Evolutionary conservation across 2,113 vertebrate genomes (phyloP).

Genomic region (Oxygymnocypris stewartii): DNA sequence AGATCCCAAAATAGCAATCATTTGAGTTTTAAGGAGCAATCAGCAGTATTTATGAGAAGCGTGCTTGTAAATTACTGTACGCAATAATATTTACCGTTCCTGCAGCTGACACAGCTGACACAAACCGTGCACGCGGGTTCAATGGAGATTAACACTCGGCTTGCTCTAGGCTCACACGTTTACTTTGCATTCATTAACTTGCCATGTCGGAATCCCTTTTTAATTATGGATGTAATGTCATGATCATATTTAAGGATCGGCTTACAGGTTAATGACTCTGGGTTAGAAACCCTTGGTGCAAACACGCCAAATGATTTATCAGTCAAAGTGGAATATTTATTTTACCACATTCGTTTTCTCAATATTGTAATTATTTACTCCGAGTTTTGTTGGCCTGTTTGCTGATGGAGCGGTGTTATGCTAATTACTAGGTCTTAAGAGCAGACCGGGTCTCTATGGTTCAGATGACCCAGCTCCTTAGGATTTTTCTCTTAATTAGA

Average conservation of each 20-base stretch:
- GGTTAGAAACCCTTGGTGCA: slow-evolving; percentile 35
- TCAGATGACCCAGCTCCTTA: slow-evolving; percentile 46
- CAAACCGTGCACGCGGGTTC: slow-evolving; percentile 1
- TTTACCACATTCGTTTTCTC: slow-evolving; percentile 22
- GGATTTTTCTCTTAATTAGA: slow-evolving; percentile 65
- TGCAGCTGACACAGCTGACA: slow-evolving; percentile 2
- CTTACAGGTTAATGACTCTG: slow-evolving; percentile 47
- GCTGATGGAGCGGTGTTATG: slow-evolving; percentile 57
- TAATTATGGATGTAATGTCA: slow-evolving; percentile 53
- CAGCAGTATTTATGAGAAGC: too few species aligned
- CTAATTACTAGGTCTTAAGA: slow-evolving; percentile 62
- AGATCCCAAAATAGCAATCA: background rate
- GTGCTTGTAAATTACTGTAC: background rate
- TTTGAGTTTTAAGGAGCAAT: too few species aligned
- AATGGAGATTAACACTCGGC: slow-evolving; percentile 2
- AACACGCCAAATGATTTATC: slow-evolving; percentile 61
- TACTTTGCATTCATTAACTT: slow-evolving; percentile 51
- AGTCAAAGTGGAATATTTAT: slow-evolving; percentile 61
- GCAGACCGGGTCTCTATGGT: slow-evolving; percentile 57
- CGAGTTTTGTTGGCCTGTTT: slow-evolving; percentile 16
- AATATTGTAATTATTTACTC: slow-evolving; percentile 57
- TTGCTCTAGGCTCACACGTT: slow-evolving; percentile 21
- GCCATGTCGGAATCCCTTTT: slow-evolving; percentile 33
- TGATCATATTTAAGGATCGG: slow-evolving; percentile 45
- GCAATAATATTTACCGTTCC: background rate